Evolutionary conservation across 2,888 invertebrate species (phyloP).

Genomic region (Hofmannophila pseudospretella): DNA sequence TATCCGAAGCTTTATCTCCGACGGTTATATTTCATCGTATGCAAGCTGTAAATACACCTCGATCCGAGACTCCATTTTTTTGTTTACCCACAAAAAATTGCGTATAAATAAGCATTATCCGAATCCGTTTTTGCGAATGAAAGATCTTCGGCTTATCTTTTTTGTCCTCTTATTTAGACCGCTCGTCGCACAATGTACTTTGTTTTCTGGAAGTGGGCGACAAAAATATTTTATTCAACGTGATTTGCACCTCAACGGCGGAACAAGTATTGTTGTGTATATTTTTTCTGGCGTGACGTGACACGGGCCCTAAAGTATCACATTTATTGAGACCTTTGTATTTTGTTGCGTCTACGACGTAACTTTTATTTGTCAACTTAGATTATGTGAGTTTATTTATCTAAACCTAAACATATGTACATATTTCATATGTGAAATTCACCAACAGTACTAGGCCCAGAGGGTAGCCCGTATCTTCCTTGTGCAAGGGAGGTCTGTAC

Average conservation of each 20-base stretch:
- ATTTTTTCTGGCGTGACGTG: background rate
- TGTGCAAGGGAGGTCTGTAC: no score
- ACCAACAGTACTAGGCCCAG: no score
- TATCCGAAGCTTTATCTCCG: conserved; percentile 39
- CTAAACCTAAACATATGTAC: no score
- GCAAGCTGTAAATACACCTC: conserved; percentile 16
- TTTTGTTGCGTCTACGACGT: background rate
- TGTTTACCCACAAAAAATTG: conserved; percentile 26
- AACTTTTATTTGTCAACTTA: background rate
- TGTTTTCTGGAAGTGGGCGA: conserved; percentile 5
- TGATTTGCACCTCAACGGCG: conserved; percentile 7
- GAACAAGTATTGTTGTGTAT: conserved; percentile 1
- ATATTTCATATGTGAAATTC: no score
- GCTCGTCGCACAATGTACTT: background rate
- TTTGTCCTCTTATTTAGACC: conserved; percentile 1
- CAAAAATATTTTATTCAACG: conserved; percentile 12
- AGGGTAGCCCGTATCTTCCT: no score
- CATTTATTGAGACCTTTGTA: no score
- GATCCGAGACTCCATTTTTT: conserved; percentile 24
- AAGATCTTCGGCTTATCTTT: conserved; percentile 9
- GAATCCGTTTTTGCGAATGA: conserved; percentile 14
- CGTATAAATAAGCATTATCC: conserved; percentile 9
- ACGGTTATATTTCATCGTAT: conserved; percentile 28
- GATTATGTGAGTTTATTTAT: no score
- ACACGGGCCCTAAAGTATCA: background rate